These are phyloP conservation scores for Argyresthia goedartella DNA, from an alignment of 2,888 invertebrate genomes.

Conservation along the genomic window DNA sequence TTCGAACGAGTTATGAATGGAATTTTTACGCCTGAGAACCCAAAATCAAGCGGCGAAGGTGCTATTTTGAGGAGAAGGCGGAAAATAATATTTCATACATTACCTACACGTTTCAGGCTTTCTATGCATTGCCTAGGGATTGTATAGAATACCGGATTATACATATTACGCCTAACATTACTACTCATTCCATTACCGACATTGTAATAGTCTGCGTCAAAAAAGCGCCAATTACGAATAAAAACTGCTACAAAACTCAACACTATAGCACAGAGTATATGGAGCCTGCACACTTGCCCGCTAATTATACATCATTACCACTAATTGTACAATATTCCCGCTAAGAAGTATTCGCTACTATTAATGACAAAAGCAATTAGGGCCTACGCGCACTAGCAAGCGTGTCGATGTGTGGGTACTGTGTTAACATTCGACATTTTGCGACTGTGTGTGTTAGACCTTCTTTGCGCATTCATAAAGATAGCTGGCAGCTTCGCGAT, in stretches of 20 bases:
- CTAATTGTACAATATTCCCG: slow-evolving; percentile 61
- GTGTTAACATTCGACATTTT: slow-evolving; percentile 1
- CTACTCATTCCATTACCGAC: no score
- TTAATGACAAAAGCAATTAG: slow-evolving; percentile 71
- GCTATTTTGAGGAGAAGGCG: no score
- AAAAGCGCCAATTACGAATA: neutral
- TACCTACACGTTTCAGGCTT: no score
- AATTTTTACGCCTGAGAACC: no score
- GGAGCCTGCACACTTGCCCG: neutral
- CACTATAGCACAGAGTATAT: neutral
- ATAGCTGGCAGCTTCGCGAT: neutral
- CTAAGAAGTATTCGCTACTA: slow-evolving; percentile 69
- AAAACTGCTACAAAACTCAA: neutral
- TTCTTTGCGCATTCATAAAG: neutral
- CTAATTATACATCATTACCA: slow-evolving; percentile 68
- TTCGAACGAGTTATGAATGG: no score
- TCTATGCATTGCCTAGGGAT: no score
- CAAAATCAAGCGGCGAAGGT: no score
- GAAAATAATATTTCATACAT: no score
- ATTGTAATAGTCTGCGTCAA: no score
- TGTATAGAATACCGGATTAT: no score
- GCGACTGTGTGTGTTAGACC: neutral
- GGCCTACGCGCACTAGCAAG: slow-evolving; percentile 42
- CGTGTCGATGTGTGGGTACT: slow-evolving; percentile 19
- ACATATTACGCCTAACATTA: no score